Conservation (phyloP, 2,888 invertebrate genomes). For the Scaptomyza cyrtandrae region DNA sequence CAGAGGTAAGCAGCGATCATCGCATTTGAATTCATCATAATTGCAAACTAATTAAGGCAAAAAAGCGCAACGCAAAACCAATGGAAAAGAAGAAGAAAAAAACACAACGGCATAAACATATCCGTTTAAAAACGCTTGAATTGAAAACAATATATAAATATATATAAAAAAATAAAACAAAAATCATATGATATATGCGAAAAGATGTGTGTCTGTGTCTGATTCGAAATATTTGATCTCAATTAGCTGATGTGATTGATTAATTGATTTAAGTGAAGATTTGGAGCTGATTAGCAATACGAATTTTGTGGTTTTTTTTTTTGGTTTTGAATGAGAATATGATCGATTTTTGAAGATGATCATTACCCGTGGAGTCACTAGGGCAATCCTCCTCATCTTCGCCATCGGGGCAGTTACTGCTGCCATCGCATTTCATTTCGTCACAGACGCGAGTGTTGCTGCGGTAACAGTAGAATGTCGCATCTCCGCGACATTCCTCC, state of each 20-base stretch:
- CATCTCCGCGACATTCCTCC: slow-evolving; percentile 80
- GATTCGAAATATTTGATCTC: slow-evolving; percentile 6
- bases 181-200: neutral
- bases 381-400: slow-evolving; percentile 82
- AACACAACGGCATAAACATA: slow-evolving; percentile 13
- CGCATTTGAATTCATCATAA: slow-evolving; percentile 87
- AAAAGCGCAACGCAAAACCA: slow-evolving; percentile 38
- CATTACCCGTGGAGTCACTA: slow-evolving; percentile 37
- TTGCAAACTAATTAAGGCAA: slow-evolving; percentile 66
- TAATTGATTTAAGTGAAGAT: neutral
- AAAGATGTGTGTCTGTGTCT: too few species aligned
- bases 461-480: slow-evolving; percentile 71
- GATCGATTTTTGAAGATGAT: neutral
- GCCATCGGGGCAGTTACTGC: slow-evolving; percentile 79
- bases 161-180: slow-evolving; percentile 10
- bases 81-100: slow-evolving; percentile 23
- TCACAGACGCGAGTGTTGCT: slow-evolving; percentile 78
- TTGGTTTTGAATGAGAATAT: neutral
- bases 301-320: neutral
- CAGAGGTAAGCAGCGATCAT: slow-evolving; percentile 87
- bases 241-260: slow-evolving; percentile 11
- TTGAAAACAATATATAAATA: neutral
- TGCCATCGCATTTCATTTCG: slow-evolving; percentile 80
- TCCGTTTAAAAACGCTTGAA: slow-evolving; percentile 20
- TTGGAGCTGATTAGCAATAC: too few species aligned